Evolutionary conservation across 2,888 invertebrate genomes (phyloP).

Genomic region (Conchocele bisecta): DNA sequence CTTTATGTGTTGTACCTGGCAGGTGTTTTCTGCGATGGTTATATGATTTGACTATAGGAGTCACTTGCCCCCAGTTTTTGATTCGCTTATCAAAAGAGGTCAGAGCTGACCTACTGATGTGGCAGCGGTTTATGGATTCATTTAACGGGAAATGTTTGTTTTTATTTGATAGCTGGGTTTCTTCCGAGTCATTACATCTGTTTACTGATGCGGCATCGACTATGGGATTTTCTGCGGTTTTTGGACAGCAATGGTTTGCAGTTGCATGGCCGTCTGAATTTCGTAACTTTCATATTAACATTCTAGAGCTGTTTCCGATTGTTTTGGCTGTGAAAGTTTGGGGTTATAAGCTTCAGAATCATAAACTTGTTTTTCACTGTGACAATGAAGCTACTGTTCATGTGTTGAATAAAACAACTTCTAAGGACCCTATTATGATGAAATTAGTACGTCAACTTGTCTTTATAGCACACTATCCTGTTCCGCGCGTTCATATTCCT

Average conservation of each 20-base stretch:
- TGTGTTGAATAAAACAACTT: constrained; percentile 34
- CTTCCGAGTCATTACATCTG: constrained; percentile 8
- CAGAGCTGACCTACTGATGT: background rate
- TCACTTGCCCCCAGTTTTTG: background rate
- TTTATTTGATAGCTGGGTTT: background rate
- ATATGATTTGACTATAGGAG: constrained; percentile 4
- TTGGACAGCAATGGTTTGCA: constrained; percentile 29
- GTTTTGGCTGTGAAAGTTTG: constrained; percentile 31
- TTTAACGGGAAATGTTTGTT: constrained; percentile 2
- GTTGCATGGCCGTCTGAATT: constrained; percentile 1
- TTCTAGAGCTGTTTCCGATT: constrained; percentile 37
- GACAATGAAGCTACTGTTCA: constrained; percentile 31
- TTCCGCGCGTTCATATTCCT: constrained; percentile 26
- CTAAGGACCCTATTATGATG: constrained; percentile 16
- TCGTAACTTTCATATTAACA: constrained; percentile 9
- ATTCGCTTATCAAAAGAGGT: background rate
- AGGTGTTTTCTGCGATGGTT: constrained; percentile 13
- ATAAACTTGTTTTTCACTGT: constrained; percentile 29
- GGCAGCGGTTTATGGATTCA: background rate
- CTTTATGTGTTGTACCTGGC: constrained; percentile 5
- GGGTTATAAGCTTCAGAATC: constrained; percentile 14
- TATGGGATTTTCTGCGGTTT: constrained; percentile 25
- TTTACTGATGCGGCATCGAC: constrained; percentile 21
- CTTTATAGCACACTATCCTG: constrained; percentile 14
- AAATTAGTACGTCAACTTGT: constrained; percentile 18